A percentile compares a stretch with the other conserved stretches of the same genome.
These are phyloP conservation scores for Bombus soroeensis DNA, from an alignment of 1,140 invertebrate genomes.

Conservation along the genomic window DNA sequence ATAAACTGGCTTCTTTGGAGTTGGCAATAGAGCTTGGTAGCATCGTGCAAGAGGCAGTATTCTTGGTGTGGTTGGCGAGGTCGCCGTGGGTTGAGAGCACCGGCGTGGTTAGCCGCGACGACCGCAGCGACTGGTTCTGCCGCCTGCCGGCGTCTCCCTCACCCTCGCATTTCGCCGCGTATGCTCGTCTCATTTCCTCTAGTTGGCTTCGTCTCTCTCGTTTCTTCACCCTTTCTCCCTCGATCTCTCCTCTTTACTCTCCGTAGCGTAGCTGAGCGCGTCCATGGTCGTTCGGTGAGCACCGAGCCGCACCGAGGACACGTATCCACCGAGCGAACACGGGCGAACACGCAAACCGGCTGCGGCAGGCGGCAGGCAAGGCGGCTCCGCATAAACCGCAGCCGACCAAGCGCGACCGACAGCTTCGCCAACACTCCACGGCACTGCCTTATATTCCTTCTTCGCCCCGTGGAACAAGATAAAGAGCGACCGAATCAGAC, in stretches of 20 bases:
- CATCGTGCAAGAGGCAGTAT: conserved; percentile 5
- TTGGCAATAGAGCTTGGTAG: conserved; percentile 13
- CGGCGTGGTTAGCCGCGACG: conserved; percentile 80
- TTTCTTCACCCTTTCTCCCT: conserved; percentile 51
- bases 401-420: conserved; percentile 81
- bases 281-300: conserved; percentile 72
- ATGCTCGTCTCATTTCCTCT: conserved; percentile 29
- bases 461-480: conserved; percentile 71
- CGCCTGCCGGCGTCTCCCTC: conserved; percentile 64
- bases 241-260: conserved; percentile 53
- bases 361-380: conserved; percentile 73
- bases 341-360: conserved; percentile 80
- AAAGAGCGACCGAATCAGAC: conserved; percentile 66
- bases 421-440: conserved; percentile 81
- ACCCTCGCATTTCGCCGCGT: conserved; percentile 46
- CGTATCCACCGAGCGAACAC: conserved; percentile 75
- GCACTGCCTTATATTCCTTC: conserved; percentile 65
- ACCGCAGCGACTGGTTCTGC: conserved; percentile 79
- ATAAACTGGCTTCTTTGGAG: neutral
- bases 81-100: conserved; percentile 80
- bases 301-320: conserved; percentile 76
- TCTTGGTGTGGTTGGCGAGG: conserved; percentile 54
- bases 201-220: conserved; percentile 37
- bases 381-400: conserved; percentile 78
- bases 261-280: conserved; percentile 42